These are phyloP conservation scores for Megalonaias nervosa DNA, from an alignment of 1,140 invertebrate genomes.

Conservation along the genomic window DNA sequence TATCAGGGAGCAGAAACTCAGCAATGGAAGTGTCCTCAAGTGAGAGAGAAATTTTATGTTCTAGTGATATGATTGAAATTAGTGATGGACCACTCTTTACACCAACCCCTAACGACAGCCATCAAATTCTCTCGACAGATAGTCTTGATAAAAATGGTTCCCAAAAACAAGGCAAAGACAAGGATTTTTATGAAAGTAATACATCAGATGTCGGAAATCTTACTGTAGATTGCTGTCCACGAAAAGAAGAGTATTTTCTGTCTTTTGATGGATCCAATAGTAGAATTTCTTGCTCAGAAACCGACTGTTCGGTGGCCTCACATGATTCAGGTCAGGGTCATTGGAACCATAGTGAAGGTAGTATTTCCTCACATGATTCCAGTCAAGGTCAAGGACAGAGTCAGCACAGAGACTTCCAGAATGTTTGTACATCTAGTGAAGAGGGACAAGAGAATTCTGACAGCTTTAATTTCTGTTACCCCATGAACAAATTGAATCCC, in stretches of 20 bases:
- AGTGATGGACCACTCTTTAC: constrained; percentile 66
- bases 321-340: constrained; percentile 50
- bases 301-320: constrained; percentile 54
- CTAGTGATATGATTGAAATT: constrained; percentile 65
- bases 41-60: constrained; percentile 66
- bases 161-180: constrained; percentile 31
- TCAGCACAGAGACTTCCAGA: constrained; percentile 40
- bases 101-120: constrained; percentile 50
- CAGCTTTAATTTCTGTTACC: constrained; percentile 63
- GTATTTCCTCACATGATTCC: constrained; percentile 18
- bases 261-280: constrained; percentile 62
- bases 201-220: constrained; percentile 51
- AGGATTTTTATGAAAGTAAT: constrained; percentile 43
- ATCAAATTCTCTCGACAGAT: constrained; percentile 44
- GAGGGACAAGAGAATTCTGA: constrained; percentile 55
- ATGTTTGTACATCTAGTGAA: constrained; percentile 42
- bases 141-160: constrained; percentile 48
- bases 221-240: constrained; percentile 55
- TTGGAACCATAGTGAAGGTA: constrained; percentile 23
- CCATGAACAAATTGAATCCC: constrained; percentile 21
- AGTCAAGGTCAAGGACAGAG: constrained; percentile 11
- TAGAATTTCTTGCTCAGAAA: constrained; percentile 51
- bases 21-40: constrained; percentile 65
- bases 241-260: constrained; percentile 64
- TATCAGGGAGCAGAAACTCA: constrained; percentile 51